Evolutionary conservation across 2,113 vertebrate genomes (phyloP), one percentile per base, ranked within the genome.

Genomic region (Malurus cyaneus): DNA sequence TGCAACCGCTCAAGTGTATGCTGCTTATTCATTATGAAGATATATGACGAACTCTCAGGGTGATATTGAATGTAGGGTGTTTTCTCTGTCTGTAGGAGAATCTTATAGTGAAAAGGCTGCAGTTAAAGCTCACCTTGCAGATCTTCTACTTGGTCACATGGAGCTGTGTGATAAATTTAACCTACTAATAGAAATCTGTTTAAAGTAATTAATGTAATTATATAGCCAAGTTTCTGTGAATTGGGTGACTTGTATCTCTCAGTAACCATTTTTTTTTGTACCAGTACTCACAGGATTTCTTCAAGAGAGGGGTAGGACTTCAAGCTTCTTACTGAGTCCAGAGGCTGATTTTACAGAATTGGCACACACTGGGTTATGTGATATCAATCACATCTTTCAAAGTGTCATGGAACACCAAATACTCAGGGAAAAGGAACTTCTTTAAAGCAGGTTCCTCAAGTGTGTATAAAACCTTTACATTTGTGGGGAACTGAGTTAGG

Each of bases 371-470:
- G 17, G 26, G 8, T 72, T 46, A 20, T 6, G 24, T 52, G 34
- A 4, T 59, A 24, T 14, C 42, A 46, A 2, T 13, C 5, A 0
- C 18, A 41, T 52, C 5, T 1, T 73, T 66, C 16, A 17, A 52
- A 42, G 36, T 47, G 25, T 25, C 5, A 12, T 8, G 44, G 24
- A 53, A 53, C 66, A n/a, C 20, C 31, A 91, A 82, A n/a, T 24
- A 49, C 31, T 57, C 29, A n/a, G 32, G 23, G 76, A 83, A 80
- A 84, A 46, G 16, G 46, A 81, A 32, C 4, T 47, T 6, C 6
- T 85, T 46, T 36, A 69, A 47, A 73, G 25, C 39, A 60, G 47
- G 36, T 42, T 78, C 11, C 18, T 73, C 32, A 56, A 29, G 60
- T 52, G 41, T 39, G 15, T 24, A 20, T 39, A 47, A 88, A 61